Evolutionary conservation across 1,140 invertebrate species (phyloP), one percentile per base, ranked within the genome.

Genomic region (Drosophila lowei): DNA sequence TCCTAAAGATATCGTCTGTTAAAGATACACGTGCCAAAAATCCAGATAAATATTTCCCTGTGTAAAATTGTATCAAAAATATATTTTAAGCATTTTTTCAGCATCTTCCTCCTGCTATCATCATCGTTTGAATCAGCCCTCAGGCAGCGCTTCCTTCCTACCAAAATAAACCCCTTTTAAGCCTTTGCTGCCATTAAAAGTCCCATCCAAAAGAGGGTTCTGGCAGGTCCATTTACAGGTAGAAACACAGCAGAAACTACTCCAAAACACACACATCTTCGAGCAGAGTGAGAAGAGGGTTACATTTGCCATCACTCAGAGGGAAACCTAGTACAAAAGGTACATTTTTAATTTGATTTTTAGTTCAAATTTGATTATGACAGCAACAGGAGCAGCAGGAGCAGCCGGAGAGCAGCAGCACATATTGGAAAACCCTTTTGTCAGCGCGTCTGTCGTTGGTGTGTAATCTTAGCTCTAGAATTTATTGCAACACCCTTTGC

Each of bases 301-400:
- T 50, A 58, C 57, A 63, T 54, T 65, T 48, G 34, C 67, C 23
- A n/a, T 59, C 68, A 25, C 9, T 34, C 9, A 38, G 1, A 38
- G 34, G 11, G 34, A 13, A 38, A 38, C 2, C 11, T 38, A 4
- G 13, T 48, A 18, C 1, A 25, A 11, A 25, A n/a, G n/a, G 41
- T 34, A 70, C 72, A 48, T 86, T 86, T 80, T 43, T 79, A 72
- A 88, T 81, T 83, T 58, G 83, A 88, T 77, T 88, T 38, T 83
- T 66, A 67, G 64, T 68, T 76, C 43, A 58, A 13, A 79, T 76
- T 84, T 67, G 56, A 84, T 84, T 84, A 79, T 84, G 79, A 84
- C 30, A 53, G 2, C 34, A 38, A 5, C 3, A 34, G 9, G 9
- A 34, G 34, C 34, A 53, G 61, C 58, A 55, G 15, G 59, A 56